Conservation (phyloP, 2,797 vertebrate genomes). For the Sebastes cheni region DNA sequence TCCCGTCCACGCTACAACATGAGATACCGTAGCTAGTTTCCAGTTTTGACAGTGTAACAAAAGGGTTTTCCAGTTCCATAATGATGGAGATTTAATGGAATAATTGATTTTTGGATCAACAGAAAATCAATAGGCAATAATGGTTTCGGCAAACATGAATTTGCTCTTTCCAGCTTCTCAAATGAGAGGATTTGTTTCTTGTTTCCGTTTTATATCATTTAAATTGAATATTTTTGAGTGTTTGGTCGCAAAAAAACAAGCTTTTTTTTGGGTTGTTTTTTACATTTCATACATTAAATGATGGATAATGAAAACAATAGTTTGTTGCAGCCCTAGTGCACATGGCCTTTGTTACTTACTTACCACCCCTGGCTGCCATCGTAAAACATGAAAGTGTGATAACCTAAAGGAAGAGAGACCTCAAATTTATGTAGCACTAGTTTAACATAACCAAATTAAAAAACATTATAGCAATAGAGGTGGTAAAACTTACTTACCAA, state of each 20-base stretch:
- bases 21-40: not conserved
- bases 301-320: not conserved
- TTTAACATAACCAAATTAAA: not conserved
- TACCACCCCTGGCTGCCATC: not conserved
- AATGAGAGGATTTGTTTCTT: not conserved
- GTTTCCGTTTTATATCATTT: not conserved
- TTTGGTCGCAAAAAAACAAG: not conserved
- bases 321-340: no score
- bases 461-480: not conserved
- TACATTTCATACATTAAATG: not conserved
- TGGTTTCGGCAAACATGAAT: not conserved
- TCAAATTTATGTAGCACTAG: not conserved
- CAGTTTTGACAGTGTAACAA: not conserved
- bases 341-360: not conserved
- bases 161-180: not conserved
- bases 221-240: not conserved
- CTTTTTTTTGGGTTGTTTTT: not conserved
- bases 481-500: not conserved
- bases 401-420: not conserved
- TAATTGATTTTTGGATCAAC: not conserved
- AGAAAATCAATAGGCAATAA: not conserved
- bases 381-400: not conserved
- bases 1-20: not conserved
- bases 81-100: fast-evolving
- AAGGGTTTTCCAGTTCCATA: not conserved